Evolutionary conservation across 2,797 vertebrate genomes (phyloP), one percentile per base, ranked within the genome.

Genomic region (Platyrinchus mystaceus): DNA sequence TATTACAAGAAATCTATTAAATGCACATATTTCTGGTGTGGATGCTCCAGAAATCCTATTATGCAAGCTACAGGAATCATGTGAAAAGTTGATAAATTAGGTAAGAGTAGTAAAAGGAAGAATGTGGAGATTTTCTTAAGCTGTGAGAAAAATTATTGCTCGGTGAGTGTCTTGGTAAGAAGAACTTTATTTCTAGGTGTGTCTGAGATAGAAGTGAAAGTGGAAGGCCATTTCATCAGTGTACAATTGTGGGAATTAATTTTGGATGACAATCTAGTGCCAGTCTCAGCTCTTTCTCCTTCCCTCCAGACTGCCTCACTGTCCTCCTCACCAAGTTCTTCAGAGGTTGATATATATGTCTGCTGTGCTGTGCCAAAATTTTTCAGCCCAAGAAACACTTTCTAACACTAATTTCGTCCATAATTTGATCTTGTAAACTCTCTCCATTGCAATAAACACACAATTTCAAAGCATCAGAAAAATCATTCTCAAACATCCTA

Each of bases 201-300:
- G 6, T 36, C 8, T 37, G 41, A 84, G 41, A 6, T 26, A 18
- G 5, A 79, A 64, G 14, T 43, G 26, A 47, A 83, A 44, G 9
- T 27, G 3, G 2, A 7, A 78, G 14, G 12, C 12, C 4, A 7
- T 79, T 82, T 3, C 50, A 58, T 3, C 15, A 58, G 4, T 14
- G 23, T 41, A n/a, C 0, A 2, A 2, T 6, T 44, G 5, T n/a
- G 32, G 27, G 34, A 87, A 50, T 13, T 47, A 0, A n/a, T 77
- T 86, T 43, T 47, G 39, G 22, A 36, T 46, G 30, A 10, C 19
- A 66, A 7, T 10, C 4, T 27, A 43, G 5, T 30, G 30, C 37
- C 5, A 46, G 8, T 50, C 79, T 80, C 1, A 1, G 3, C 7
- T 68, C 36, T 50, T 63, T 52, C 22, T 66, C 36, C 5, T 76